These are phyloP conservation scores for Bombus impatiens DNA, from an alignment of 1,140 invertebrate species.

Conservation along the genomic window DNA sequence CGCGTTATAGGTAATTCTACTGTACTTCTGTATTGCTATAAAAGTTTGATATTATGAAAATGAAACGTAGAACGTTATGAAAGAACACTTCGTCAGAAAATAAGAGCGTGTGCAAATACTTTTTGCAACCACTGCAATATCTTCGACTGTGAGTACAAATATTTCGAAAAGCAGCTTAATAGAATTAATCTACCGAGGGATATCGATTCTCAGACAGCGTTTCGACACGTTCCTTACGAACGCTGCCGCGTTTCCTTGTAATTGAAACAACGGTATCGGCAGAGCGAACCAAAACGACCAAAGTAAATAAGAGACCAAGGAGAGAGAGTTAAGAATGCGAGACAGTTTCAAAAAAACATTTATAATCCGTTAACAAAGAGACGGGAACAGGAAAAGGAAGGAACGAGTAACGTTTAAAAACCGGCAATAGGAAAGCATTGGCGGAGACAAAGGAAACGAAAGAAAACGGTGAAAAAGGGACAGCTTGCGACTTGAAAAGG, in stretches of 20 bases:
- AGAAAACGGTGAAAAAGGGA: not conserved
- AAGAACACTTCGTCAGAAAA: too few relatives aligned
- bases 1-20: too few relatives aligned
- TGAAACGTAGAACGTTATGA: too few relatives aligned
- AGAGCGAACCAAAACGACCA: too few relatives aligned
- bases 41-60: too few relatives aligned
- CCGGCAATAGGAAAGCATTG: not conserved
- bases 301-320: not conserved
- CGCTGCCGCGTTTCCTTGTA: not conserved
- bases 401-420: not conserved
- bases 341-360: not conserved
- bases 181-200: too few relatives aligned
- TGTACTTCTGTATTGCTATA: too few relatives aligned
- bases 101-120: too few relatives aligned
- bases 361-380: conserved; percentile 1
- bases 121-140: too few relatives aligned
- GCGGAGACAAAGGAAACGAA: not conserved
- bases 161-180: too few relatives aligned
- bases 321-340: too few relatives aligned
- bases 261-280: not conserved
- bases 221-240: not conserved
- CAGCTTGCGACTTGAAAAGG: not conserved
- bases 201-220: not conserved
- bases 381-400: not conserved
- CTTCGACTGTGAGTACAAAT: too few relatives aligned